These are phyloP conservation scores for Tupaia chinensis DNA, from an alignment of 2,113 vertebrate species.

Conservation along the genomic window DNA sequence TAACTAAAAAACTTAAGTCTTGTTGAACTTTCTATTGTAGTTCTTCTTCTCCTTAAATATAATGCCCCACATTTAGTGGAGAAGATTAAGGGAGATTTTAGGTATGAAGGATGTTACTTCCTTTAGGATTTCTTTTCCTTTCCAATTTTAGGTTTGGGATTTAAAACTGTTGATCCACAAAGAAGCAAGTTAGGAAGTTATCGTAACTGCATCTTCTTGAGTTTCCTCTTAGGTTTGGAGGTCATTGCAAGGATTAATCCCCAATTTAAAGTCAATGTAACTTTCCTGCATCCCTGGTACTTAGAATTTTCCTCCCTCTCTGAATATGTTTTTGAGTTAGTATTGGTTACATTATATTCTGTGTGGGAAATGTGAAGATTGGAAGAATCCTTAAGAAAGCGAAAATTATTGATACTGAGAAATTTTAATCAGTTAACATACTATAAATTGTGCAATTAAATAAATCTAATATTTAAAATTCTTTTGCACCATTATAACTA, in stretches of 20 bases:
- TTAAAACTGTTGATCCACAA: slow-evolving; percentile 20
- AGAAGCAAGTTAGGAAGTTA: neutral
- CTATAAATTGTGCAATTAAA: neutral
- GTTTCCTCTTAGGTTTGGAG: neutral
- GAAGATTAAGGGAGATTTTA: neutral
- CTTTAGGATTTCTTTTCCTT: slow-evolving; percentile 5
- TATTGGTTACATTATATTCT: neutral
- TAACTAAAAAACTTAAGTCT: neutral
- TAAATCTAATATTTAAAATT: slow-evolving; percentile 29
- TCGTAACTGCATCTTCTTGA: neutral
- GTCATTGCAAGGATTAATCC: neutral
- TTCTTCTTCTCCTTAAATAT: neutral
- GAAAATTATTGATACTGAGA: slow-evolving; percentile 34
- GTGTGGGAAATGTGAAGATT: neutral
- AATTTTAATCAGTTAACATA: slow-evolving; percentile 8
- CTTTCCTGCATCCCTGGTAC: neutral
- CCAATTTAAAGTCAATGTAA: neutral
- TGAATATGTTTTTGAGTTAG: neutral
- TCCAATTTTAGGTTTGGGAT: neutral
- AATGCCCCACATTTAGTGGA: neutral
- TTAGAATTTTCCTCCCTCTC: neutral
- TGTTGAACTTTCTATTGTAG: neutral
- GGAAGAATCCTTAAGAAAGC: slow-evolving; percentile 18
- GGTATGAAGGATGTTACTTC: neutral
- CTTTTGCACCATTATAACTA: neutral